phyloP scores from a whole-genome alignment of 2,888 invertebrate species.

The Marasmarcha lunaedactyla region DNA sequence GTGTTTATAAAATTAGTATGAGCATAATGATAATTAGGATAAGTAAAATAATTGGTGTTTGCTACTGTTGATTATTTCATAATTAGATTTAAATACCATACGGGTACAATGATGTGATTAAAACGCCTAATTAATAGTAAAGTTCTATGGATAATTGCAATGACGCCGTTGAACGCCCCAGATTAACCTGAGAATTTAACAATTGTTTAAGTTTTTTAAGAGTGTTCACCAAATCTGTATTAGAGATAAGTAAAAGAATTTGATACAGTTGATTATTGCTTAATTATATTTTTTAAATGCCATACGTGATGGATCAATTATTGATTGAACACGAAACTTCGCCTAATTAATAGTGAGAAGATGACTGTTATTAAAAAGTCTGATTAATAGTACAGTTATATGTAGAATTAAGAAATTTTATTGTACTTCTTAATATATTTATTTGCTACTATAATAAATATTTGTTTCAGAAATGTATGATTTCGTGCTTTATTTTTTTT shows the following conservation, averaged over 20 bases:
- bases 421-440: too few species aligned
- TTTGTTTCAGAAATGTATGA: constrained; percentile 1
- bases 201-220: neutral
- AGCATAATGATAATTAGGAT: neutral
- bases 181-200: neutral
- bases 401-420: too few species aligned
- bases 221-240: too few species aligned
- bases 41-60: neutral
- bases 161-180: too few species aligned
- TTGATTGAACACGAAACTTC: too few species aligned
- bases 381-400: too few species aligned
- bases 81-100: neutral
- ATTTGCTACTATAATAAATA: constrained; percentile 2
- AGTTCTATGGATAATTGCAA: neutral
- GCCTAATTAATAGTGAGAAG: too few species aligned
- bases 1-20: too few species aligned
- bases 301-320: too few species aligned
- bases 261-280: neutral
- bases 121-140: neutral
- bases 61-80: too few species aligned
- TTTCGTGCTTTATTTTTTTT: constrained; percentile 4
- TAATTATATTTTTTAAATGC: too few species aligned
- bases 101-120: neutral
- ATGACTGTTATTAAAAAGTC: too few species aligned
- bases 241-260: neutral